These are phyloP conservation scores for Psittacula derbiana DNA, from an alignment of 2,797 vertebrate genomes.

Conservation along the genomic window DNA sequence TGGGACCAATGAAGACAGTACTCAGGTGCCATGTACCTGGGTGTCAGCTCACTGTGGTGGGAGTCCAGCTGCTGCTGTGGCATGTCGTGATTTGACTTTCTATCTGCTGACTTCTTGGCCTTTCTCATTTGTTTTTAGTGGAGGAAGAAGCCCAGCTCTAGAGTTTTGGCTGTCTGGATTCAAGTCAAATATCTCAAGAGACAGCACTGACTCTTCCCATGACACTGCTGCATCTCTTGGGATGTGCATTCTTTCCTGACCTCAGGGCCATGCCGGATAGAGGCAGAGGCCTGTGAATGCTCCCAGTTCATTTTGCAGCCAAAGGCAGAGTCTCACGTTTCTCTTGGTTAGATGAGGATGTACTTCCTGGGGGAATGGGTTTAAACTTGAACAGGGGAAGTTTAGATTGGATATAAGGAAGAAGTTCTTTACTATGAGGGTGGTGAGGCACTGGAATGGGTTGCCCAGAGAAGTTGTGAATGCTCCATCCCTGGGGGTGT, in stretches of 20 bases:
- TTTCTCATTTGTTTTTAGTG: slow-evolving; percentile 43
- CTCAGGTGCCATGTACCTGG: neutral
- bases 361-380: neutral
- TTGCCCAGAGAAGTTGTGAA: too few relatives aligned
- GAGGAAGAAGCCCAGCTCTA: neutral
- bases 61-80: neutral
- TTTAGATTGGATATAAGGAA: too few relatives aligned
- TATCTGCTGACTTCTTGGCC: slow-evolving; percentile 17
- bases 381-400: neutral
- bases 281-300: neutral
- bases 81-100: neutral
- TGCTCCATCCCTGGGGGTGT: too few relatives aligned
- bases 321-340: neutral
- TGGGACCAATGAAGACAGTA: neutral
- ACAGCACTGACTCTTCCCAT: slow-evolving; percentile 38
- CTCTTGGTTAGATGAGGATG: neutral
- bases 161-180: neutral
- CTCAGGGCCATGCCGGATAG: neutral
- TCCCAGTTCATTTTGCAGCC: neutral
- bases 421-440: too few relatives aligned
- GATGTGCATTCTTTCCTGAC: neutral
- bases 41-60: neutral
- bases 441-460: too few relatives aligned
- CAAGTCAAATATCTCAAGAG: neutral
- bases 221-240: neutral